phyloP scores from a whole-genome alignment of 2,797 vertebrate genomes.

The Enteromius paludinosus region DNA sequence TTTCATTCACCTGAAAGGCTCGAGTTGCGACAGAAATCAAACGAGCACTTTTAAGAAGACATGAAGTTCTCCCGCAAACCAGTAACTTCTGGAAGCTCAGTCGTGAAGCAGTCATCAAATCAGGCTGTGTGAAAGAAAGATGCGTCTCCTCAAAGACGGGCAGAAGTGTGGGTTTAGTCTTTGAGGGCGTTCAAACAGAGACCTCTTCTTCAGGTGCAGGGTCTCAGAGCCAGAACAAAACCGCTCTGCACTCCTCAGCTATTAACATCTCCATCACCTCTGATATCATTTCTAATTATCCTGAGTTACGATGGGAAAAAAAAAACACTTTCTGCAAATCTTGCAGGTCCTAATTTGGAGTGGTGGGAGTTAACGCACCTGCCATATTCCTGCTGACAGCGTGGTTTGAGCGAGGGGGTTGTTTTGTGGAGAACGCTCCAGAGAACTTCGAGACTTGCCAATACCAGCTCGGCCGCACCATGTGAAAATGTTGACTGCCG shows the following conservation, averaged over 20 bases:
- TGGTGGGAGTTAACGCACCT: slow-evolving; percentile 91
- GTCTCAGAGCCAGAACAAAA: slow-evolving; percentile 28
- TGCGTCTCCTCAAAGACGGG: not conserved
- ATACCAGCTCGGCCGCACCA: slow-evolving; percentile 84
- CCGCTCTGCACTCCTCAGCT: slow-evolving; percentile 18
- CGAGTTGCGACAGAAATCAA: not conserved
- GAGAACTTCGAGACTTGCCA: slow-evolving; percentile 85
- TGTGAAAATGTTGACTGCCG: slow-evolving; percentile 84
- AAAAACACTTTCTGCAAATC: slow-evolving; percentile 79
- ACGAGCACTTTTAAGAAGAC: slow-evolving; percentile 6
- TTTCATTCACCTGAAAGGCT: not conserved
- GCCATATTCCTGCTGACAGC: slow-evolving; percentile 91
- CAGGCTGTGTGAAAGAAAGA: not conserved
- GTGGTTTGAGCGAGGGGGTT: slow-evolving; percentile 79
- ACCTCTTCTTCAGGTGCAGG: not conserved
- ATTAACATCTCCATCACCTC: slow-evolving; percentile 48
- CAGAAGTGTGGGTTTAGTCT: slow-evolving; percentile 30
- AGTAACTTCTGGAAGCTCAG: not conserved
- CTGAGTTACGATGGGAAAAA: slow-evolving; percentile 53
- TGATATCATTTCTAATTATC: slow-evolving; percentile 62
- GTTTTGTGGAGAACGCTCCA: slow-evolving; percentile 79
- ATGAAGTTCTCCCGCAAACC: not conserved
- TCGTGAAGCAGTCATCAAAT: not conserved
- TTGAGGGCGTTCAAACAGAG: slow-evolving; percentile 23
- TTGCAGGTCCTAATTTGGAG: slow-evolving; percentile 87